A percentile compares a stretch with the other conserved stretches of the same genome.
phyloP scores from a whole-genome alignment of 2,888 invertebrate species.

The Lamellibrachia satsuma region DNA sequence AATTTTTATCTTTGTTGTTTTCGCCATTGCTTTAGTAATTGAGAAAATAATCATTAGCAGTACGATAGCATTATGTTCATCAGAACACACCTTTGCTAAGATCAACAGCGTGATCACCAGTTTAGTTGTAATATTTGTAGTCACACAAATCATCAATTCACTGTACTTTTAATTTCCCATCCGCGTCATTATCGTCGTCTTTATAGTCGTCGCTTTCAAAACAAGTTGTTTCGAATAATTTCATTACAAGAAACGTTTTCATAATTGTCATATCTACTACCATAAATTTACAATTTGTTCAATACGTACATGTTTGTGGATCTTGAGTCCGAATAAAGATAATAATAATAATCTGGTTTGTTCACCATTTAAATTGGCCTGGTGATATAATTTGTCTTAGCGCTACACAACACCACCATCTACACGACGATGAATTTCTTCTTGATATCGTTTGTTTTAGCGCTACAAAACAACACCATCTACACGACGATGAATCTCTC shows the following conservation, averaged over 20 bases:
- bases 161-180: background rate
- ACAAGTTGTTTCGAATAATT: no score
- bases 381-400: no score
- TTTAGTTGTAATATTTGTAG: background rate
- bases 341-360: no score
- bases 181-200: background rate
- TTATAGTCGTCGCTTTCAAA: background rate
- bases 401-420: constrained; percentile 39
- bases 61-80: background rate
- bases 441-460: constrained; percentile 23
- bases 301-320: no score
- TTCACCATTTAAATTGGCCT: no score
- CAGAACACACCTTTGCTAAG: background rate
- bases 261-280: no score
- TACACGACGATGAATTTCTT: constrained; percentile 60
- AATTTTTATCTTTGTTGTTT: background rate
- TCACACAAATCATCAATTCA: background rate
- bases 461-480: no score
- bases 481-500: no score
- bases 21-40: background rate
- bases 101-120: background rate
- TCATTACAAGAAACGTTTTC: no score
- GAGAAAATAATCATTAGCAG: background rate
- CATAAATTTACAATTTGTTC: no score
- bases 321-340: no score